Percentiles rank a stretch among this genome's conserved stretches.
These are phyloP conservation scores for Distichodus sexfasciatus DNA, from an alignment of 2,797 vertebrate species.

Conservation along the genomic window DNA sequence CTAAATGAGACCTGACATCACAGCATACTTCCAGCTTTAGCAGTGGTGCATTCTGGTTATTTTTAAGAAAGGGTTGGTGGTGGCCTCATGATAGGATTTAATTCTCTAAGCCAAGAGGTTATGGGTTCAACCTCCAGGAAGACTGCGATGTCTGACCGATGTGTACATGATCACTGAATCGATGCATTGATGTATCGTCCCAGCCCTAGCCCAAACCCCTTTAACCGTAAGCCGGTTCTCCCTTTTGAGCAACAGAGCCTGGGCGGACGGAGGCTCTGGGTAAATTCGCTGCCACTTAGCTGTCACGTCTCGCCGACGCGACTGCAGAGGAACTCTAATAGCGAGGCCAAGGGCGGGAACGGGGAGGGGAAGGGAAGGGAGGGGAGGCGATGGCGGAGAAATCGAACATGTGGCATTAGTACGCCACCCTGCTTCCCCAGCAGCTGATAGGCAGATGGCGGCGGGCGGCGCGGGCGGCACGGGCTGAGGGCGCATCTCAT, in stretches of 20 bases:
- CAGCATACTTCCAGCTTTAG: no score
- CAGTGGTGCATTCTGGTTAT: no score
- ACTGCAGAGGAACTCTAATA: constrained; percentile 89
- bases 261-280: constrained; percentile 78
- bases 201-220: background rate
- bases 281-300: constrained; percentile 88
- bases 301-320: constrained; percentile 86
- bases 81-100: no score
- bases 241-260: constrained; percentile 2
- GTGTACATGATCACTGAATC: no score
- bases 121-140: no score
- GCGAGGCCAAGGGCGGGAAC: constrained; percentile 41
- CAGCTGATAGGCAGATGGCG: constrained; percentile 99
- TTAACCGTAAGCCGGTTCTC: background rate
- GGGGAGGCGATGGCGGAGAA: constrained; percentile 49
- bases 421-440: constrained; percentile 88
- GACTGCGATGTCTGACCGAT: no score
- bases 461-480: constrained; percentile 88
- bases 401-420: constrained; percentile 94
- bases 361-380: background rate
- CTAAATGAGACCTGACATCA: no score
- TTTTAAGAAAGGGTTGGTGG: no score
- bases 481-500: constrained; percentile 95
- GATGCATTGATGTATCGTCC: no score
- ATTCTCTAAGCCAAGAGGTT: no score